Base-by-base conservation (phyloP, 2,797 vertebrate species). In the Oophaga sylvatica region DNA sequence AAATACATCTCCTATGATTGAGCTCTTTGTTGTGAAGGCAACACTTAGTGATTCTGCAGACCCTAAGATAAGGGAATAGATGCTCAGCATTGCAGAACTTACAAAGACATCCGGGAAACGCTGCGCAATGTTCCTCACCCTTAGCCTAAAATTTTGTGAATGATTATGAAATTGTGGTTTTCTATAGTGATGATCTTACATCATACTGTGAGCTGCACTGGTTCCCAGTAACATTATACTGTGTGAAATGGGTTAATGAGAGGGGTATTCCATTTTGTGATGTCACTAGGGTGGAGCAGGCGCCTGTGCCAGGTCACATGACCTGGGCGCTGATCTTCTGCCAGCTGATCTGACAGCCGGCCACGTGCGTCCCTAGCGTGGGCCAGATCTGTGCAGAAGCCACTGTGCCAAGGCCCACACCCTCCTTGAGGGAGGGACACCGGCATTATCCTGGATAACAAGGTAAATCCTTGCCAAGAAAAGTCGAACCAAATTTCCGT, bases 291-390 rank as follows among this genome's bases (percentile, higher is more conserved):
- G 88, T 78, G 88, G 88, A 86, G 84, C 48, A 29, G 17, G 41
- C 75, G 65, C 80, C 20, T 9, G 80, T 89, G 88, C 88, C 88
- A 89, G 84, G 80, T 86, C 84, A 89, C 81, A 65, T 89, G 87
- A 82, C 73, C 76, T 70, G 84, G 80, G 84, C 53, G 73, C 88
- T 89, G 88, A 89, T 89, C 84, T 71, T 41, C 75, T 89, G 84
- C 88, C 88, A 89, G 80, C 35, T 83, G 80, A 89, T 89, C 53
- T 89, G 88, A 89, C 88, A 89, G 88, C 84, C 31, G 26, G 84
- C 88, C 88, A 89, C 20, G 88, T 89, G 88, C 84, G 22, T 86
- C 73, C 56, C 41, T 41, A 86, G 56, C 15, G 65, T 83, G 84
- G 84, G 88, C 84, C 88, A 89, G 71, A 73, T 77, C 65, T 71